Evolutionary conservation across 2,797 vertebrate genomes (phyloP).

Genomic region (Gephyroberyx darwinii): DNA sequence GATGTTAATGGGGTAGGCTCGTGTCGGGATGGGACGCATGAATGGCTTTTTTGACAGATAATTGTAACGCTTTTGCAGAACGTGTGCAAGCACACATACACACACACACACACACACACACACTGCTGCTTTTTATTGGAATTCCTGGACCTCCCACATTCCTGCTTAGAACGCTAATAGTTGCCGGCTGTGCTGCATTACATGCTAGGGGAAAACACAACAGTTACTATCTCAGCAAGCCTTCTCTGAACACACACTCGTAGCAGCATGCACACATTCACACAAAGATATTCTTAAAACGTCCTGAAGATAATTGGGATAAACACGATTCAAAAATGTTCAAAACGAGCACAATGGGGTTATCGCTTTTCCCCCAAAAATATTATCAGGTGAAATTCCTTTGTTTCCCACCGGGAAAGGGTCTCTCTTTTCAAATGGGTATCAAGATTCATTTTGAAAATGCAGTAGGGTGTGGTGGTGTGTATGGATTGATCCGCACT

Average conservation of each 20-base stretch:
- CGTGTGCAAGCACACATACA: constrained; percentile 32
- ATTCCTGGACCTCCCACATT: constrained; percentile 85
- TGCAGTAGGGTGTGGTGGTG: constrained; percentile 57
- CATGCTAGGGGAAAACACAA: constrained; percentile 80
- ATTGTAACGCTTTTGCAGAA: constrained; percentile 60
- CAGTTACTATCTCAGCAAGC: constrained; percentile 75
- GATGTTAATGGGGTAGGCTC: constrained; percentile 43
- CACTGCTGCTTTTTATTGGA: constrained; percentile 81
- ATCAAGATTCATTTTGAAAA: constrained; percentile 64
- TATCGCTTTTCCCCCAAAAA: too few relatives aligned
- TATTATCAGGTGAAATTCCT: constrained; percentile 1
- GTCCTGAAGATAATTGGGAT: constrained; percentile 6
- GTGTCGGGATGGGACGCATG: constrained; percentile 40
- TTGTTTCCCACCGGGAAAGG: neutral
- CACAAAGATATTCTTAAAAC: constrained; percentile 20
- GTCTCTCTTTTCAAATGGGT: constrained; percentile 59
- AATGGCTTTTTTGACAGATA: constrained; percentile 47
- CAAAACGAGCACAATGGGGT: neutral
- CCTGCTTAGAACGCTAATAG: constrained; percentile 85
- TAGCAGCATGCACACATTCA: constrained; percentile 26
- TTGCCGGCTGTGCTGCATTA: constrained; percentile 85
- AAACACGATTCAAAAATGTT: constrained; percentile 7
- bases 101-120: constrained; percentile 47
- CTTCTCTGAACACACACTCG: constrained; percentile 52
- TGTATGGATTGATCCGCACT: constrained; percentile 59